phyloP scores from a whole-genome alignment of 1,140 invertebrate species.

The Scaptomyza pallida region DNA sequence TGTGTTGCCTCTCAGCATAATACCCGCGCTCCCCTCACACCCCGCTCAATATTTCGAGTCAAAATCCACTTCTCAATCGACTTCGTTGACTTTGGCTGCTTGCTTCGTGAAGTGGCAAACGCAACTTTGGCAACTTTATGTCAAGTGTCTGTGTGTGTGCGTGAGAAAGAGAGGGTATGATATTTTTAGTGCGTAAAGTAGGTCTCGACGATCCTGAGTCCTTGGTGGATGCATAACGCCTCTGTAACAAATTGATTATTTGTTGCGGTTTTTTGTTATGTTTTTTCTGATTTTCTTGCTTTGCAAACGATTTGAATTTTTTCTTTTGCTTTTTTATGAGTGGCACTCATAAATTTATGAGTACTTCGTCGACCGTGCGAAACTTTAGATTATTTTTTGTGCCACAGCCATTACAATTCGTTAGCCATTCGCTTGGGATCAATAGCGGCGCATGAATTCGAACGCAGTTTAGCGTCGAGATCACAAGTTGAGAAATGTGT shows the following conservation, averaged over 20 bases:
- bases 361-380: constrained; percentile 70
- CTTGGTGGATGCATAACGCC: constrained; percentile 55
- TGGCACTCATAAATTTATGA: constrained; percentile 81
- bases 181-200: constrained; percentile 62
- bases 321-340: no score
- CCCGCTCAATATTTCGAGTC: constrained; percentile 7
- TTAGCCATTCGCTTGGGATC: constrained; percentile 14
- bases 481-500: background rate
- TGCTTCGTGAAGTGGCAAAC: constrained; percentile 56
- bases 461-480: background rate
- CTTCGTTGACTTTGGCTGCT: constrained; percentile 36
- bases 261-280: constrained; percentile 61
- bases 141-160: constrained; percentile 44
- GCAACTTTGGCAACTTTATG: constrained; percentile 53
- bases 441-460: background rate
- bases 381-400: constrained; percentile 38
- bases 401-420: constrained; percentile 24
- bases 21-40: no score
- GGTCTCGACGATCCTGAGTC: background rate
- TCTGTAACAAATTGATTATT: constrained; percentile 82
- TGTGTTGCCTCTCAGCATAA: constrained; percentile 61
- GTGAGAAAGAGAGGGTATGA: constrained; percentile 41
- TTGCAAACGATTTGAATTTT: constrained; percentile 63
- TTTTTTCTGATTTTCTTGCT: constrained; percentile 29
- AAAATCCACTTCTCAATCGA: constrained; percentile 1